Evolutionary conservation across 2,797 vertebrate species (phyloP).

Genomic region (Hafferia zeledoni): DNA sequence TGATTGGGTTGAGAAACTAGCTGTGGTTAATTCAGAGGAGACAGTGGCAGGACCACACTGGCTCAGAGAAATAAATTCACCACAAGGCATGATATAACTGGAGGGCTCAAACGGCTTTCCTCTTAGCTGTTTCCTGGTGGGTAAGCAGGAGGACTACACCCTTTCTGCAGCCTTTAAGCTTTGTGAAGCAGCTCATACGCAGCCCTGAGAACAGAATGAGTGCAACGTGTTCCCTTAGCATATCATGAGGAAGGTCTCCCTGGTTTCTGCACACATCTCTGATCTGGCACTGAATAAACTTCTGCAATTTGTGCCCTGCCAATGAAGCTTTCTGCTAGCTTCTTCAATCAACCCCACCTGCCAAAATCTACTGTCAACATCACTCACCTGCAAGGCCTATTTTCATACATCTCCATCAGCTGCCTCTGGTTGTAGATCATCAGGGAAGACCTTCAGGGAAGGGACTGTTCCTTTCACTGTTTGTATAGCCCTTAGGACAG

Average conservation of each 20-base stretch:
- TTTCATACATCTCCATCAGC: background rate
- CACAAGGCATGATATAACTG: background rate
- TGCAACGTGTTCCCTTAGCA: background rate
- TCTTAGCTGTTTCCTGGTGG: background rate
- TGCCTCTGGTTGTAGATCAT: background rate
- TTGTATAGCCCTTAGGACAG: background rate
- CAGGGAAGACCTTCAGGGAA: background rate
- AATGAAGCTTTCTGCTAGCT: background rate
- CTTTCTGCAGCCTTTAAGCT: background rate
- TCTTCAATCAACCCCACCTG: background rate
- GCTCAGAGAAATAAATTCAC: background rate
- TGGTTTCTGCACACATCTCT: background rate
- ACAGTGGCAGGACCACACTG: background rate
- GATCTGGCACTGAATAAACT: background rate
- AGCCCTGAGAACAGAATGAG: background rate
- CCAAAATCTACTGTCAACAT: background rate
- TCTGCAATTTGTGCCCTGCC: background rate
- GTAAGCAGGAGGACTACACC: background rate
- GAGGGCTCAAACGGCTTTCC: background rate
- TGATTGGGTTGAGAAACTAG: background rate
- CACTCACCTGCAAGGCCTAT: background rate
- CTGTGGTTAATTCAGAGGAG: background rate
- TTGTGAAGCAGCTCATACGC: background rate
- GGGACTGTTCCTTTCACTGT: background rate
- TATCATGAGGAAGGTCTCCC: rapidly evolving